Evolutionary conservation across 2,113 vertebrate species (phyloP).

Genomic region (Platycercus adscitus): DNA sequence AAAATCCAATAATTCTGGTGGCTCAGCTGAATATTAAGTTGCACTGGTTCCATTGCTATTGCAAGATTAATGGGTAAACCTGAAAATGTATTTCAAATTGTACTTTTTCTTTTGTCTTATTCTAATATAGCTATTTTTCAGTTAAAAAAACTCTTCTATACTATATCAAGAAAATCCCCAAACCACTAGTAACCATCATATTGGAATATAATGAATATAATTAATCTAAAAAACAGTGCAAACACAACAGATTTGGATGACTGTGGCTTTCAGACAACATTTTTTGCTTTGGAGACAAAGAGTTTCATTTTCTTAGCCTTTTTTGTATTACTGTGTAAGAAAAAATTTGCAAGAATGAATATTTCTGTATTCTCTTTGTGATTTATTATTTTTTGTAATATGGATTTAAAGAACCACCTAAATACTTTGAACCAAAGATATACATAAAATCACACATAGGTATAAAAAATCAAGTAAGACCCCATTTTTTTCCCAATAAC

Average conservation of each 20-base stretch:
- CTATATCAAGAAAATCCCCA: fast-evolving
- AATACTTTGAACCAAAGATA: not conserved
- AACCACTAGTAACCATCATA: not conserved
- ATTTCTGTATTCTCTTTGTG: not conserved
- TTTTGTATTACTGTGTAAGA: not conserved
- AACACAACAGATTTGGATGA: not conserved
- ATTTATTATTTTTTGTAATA: not conserved
- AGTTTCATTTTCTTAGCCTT: not conserved
- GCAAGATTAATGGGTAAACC: not conserved
- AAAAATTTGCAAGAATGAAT: not conserved
- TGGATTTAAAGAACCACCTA: not conserved
- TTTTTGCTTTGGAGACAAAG: not conserved
- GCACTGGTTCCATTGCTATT: fast-evolving
- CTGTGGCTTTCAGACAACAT: not conserved
- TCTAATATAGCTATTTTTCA: not conserved
- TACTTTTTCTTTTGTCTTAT: not conserved
- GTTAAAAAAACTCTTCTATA: not conserved
- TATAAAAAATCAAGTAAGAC: not conserved
- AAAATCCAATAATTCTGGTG: not conserved
- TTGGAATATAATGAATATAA: not conserved
- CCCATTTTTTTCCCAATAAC: not conserved
- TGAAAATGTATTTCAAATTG: not conserved
- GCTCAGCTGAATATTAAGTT: not conserved
- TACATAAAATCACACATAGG: not conserved
- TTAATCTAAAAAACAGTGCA: not conserved